A percentile compares a stretch with the other conserved stretches of the same genome.
phyloP scores from a whole-genome alignment of 1,140 invertebrate species.

The Bombus turneri region DNA sequence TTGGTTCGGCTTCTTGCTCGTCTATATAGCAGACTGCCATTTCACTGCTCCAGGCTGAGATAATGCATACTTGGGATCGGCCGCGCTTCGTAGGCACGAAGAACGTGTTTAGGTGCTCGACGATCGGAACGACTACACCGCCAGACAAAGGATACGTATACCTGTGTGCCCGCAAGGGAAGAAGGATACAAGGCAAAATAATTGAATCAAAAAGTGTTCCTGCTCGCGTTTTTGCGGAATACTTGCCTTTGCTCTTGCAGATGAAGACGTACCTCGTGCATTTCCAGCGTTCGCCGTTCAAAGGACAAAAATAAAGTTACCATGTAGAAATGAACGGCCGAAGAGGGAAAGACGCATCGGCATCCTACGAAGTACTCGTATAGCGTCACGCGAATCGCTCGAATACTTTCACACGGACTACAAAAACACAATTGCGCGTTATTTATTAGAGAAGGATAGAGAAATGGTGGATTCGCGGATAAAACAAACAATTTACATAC shows the following conservation, averaged over 20 bases:
- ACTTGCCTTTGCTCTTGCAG: background rate
- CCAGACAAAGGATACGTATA: slow-evolving; percentile 62
- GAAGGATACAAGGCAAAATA: slow-evolving; percentile 57
- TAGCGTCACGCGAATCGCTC: background rate
- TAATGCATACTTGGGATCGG: slow-evolving; percentile 63
- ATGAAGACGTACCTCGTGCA: slow-evolving; percentile 46
- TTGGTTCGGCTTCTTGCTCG: slow-evolving; percentile 30
- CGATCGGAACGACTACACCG: slow-evolving; percentile 64
- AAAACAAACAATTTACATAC: slow-evolving; percentile 22
- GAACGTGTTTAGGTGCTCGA: slow-evolving; percentile 67
- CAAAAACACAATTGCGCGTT: background rate
- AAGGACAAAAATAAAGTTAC: background rate
- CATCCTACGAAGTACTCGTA: too few relatives aligned
- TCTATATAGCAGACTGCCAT: slow-evolving; percentile 29
- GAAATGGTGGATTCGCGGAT: background rate
- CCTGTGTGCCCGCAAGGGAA: slow-evolving; percentile 46
- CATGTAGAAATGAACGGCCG: background rate
- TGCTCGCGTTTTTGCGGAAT: slow-evolving; percentile 51
- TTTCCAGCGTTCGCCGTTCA: background rate
- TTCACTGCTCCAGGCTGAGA: slow-evolving; percentile 52
- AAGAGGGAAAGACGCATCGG: background rate
- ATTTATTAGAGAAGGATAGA: background rate
- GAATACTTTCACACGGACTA: background rate
- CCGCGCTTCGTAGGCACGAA: slow-evolving; percentile 60
- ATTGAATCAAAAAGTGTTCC: slow-evolving; percentile 62